Conservation (phyloP, 2,797 vertebrate species). For the Hapalemur alaotrensis region DNA sequence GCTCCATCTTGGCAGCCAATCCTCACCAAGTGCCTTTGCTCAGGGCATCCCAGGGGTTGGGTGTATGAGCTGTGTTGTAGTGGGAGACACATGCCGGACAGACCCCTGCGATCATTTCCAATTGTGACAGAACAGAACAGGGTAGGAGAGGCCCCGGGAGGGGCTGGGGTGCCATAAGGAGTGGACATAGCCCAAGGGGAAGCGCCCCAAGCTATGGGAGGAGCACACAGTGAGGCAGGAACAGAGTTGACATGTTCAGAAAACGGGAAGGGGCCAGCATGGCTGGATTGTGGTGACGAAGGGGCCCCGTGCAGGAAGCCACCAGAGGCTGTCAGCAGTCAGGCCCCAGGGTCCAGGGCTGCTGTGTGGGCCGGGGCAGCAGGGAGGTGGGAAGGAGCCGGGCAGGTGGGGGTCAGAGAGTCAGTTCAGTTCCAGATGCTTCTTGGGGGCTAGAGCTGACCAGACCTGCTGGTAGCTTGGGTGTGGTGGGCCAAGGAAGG, state of each 20-base stretch:
- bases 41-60: not conserved
- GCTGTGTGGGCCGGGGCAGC: not conserved
- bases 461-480: not conserved
- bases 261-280: not conserved
- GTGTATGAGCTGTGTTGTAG: not conserved
- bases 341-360: no score
- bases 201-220: not conserved
- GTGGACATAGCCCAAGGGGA: not conserved
- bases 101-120: not conserved
- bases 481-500: not conserved
- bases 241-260: not conserved
- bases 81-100: not conserved
- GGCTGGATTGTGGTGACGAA: not conserved
- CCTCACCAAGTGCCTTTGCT: not conserved
- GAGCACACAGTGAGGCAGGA: not conserved
- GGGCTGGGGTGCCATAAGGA: not conserved
- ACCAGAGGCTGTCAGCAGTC: not conserved
- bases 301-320: not conserved
- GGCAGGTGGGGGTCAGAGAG: not conserved
- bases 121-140: no score
- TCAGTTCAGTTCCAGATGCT: not conserved
- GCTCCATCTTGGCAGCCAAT: not conserved
- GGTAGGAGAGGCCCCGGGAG: not conserved
- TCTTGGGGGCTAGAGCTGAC: not conserved
- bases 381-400: not conserved